Evolutionary conservation across 2,113 vertebrate species (phyloP).

Genomic region (Hyaena hyaena): DNA sequence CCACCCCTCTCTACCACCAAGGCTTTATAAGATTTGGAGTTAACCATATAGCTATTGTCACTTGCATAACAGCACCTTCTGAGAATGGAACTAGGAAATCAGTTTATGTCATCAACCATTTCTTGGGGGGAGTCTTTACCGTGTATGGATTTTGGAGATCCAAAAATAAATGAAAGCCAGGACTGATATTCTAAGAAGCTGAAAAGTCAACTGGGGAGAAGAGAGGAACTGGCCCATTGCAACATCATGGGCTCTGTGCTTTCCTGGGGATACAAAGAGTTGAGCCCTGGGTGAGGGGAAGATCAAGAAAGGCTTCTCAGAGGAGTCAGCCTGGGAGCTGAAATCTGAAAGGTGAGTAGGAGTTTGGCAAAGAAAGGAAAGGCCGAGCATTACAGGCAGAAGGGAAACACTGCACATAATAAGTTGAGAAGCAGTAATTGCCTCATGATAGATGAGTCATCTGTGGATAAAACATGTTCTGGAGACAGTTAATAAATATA

Average conservation of each 20-base stretch:
- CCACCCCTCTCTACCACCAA: background rate
- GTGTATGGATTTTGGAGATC: background rate
- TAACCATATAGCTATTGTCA: background rate
- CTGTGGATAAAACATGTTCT: background rate
- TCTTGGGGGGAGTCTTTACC: background rate
- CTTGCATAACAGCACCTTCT: background rate
- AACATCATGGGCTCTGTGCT: background rate
- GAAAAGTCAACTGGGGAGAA: background rate
- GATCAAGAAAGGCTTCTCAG: background rate
- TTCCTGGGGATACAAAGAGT: background rate
- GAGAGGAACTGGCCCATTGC: background rate
- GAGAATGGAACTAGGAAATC: background rate
- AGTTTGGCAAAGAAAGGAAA: slow-evolving; percentile 3
- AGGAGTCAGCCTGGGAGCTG: background rate
- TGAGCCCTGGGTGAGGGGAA: background rate
- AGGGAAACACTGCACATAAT: background rate
- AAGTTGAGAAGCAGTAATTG: background rate
- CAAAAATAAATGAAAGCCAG: slow-evolving; percentile 16
- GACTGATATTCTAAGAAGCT: background rate
- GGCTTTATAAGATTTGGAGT: background rate
- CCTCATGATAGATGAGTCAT: background rate
- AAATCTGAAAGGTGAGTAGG: background rate
- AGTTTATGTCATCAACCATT: background rate
- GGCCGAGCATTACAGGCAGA: background rate
- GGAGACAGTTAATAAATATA: background rate